These are phyloP conservation scores for Petrocephalus sullivani DNA, from an alignment of 2,797 vertebrate genomes.

Conservation along the genomic window DNA sequence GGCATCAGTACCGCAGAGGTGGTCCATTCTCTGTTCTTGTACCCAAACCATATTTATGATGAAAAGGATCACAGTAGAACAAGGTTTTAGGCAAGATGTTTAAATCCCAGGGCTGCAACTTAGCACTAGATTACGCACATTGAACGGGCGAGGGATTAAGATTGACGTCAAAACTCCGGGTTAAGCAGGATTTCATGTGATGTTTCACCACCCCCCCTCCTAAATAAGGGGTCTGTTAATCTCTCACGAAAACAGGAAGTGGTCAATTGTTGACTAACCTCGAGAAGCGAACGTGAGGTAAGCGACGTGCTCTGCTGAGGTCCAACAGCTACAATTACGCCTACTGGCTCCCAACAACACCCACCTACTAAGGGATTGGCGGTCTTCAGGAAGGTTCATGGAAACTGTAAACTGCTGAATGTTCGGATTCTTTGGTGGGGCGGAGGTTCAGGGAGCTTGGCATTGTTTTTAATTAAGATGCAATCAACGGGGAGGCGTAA, in stretches of 20 bases:
- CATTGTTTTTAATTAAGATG: neutral
- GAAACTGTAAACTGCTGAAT: neutral
- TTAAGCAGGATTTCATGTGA: neutral
- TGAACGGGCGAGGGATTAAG: neutral
- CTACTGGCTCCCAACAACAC: neutral
- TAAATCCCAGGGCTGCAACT: neutral
- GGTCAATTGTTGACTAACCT: neutral
- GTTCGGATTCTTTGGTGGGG: neutral
- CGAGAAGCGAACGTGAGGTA: neutral
- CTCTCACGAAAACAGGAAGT: constrained; percentile 1
- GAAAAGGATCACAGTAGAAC: neutral
- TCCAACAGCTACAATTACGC: neutral
- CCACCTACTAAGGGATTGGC: neutral
- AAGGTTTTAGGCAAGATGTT: neutral
- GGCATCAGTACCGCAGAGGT: neutral
- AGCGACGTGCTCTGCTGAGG: neutral
- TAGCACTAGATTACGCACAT: neutral
- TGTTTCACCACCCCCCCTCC: neutral
- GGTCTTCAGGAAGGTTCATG: neutral
- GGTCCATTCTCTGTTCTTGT: neutral
- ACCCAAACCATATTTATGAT: neutral
- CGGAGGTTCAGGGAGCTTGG: neutral
- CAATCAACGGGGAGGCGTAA: neutral
- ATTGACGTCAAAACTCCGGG: neutral
- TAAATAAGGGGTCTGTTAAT: neutral